Percentiles rank a stretch among this genome's conserved stretches.
phyloP scores from a whole-genome alignment of 2,797 vertebrate species.

The Sebastes kiyomatsui region DNA sequence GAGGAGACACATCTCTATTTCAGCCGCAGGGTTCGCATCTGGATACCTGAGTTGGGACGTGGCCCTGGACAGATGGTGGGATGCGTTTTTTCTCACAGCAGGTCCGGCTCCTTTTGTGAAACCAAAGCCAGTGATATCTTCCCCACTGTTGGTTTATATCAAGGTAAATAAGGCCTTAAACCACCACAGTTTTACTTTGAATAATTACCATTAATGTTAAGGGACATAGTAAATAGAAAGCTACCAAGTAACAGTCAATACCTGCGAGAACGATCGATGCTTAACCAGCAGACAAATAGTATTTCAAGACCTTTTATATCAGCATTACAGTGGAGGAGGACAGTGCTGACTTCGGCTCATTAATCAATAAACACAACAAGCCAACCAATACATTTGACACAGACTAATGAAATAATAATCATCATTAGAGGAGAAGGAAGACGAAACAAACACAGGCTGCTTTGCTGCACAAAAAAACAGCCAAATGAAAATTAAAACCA shows the following conservation, averaged over 20 bases:
- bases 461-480: conserved; percentile 7
- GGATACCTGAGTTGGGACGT: conserved; percentile 62
- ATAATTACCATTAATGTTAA: conserved; percentile 52
- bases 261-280: conserved; percentile 35
- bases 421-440: conserved; percentile 26
- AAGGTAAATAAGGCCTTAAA: conserved; percentile 48
- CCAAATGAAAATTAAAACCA: conserved; percentile 19
- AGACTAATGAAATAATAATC: conserved; percentile 66
- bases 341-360: conserved; percentile 56
- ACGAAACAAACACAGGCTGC: not conserved
- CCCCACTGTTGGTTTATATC: not conserved
- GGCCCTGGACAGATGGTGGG: conserved; percentile 51
- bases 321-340: conserved; percentile 54
- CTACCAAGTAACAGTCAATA: conserved; percentile 43
- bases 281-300: conserved; percentile 60
- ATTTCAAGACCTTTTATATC: conserved; percentile 65
- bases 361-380: conserved; percentile 68
- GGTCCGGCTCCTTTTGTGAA: not conserved
- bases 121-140: not conserved
- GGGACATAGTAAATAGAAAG: conserved; percentile 48
- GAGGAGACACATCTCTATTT: conserved; percentile 75
- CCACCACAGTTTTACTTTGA: conserved; percentile 33
- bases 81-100: conserved; percentile 17
- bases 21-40: conserved; percentile 59
- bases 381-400: conserved; percentile 53